Percentiles rank a stretch among this genome's conserved stretches.
These are phyloP conservation scores for Meloidogyne exigua DNA, from an alignment of 1,140 invertebrate genomes.

Conservation along the genomic window DNA sequence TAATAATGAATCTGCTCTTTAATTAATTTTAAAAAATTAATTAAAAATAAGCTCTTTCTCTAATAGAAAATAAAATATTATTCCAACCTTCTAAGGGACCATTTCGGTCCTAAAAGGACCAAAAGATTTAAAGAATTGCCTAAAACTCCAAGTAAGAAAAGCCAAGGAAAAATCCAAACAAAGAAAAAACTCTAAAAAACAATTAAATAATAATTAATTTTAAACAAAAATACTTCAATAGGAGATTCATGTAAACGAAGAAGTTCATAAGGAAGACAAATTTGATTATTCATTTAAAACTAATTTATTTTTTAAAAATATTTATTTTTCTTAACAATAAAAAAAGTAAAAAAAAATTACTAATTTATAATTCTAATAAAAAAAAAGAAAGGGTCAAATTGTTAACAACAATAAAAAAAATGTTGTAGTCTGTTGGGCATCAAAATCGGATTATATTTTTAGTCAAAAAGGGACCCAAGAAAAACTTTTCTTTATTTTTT, in stretches of 20 bases:
- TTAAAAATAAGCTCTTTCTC: background rate
- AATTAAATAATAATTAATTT: background rate
- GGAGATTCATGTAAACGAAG: conserved; percentile 36
- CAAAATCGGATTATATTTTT: background rate
- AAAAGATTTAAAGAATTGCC: conserved; percentile 50
- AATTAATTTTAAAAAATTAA: conserved; percentile 12
- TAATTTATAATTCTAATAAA: background rate
- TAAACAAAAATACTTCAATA: conserved; percentile 16
- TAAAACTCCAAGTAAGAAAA: conserved; percentile 42
- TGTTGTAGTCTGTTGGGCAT: background rate
- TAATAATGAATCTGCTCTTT: conserved; percentile 46
- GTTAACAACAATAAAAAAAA: background rate
- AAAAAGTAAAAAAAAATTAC: background rate
- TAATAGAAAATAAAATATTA: conserved; percentile 17
- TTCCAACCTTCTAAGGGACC: background rate
- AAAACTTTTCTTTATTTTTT: background rate
- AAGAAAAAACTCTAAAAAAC: conserved; percentile 39
- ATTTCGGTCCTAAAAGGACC: conserved; percentile 20
- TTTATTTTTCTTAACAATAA: background rate
- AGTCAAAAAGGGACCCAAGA: background rate
- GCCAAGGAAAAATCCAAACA: conserved; percentile 44
- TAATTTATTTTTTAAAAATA: background rate
- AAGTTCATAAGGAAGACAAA: conserved; percentile 33
- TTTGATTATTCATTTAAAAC: conserved; percentile 21
- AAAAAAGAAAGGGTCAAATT: background rate